Evolutionary conservation across 2,113 vertebrate genomes (phyloP), one percentile per base, ranked within the genome.

Genomic region (Brachypteracias leptosomus): DNA sequence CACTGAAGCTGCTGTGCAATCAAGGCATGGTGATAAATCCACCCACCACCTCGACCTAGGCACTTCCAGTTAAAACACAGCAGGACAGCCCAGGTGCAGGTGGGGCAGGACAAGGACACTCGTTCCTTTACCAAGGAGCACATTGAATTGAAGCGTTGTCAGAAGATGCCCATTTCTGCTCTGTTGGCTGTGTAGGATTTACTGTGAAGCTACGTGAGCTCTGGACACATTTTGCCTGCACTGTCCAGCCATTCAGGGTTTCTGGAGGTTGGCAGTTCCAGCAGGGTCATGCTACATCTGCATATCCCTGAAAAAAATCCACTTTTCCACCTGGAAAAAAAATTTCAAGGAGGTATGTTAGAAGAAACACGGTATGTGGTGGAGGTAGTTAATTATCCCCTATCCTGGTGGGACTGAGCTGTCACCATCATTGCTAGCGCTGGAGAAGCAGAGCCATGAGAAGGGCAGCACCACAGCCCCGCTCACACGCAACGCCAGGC

Each of bases 371-470:
- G 1, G 51, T 0, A 1, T 1, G 25, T 20, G 73, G 33, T 5
- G 25, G 42, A 52, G 65, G 49, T 31, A 16, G 66, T 66, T 54
- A 67, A 75, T 90, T 75, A 82, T 51, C 70, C 22, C 1, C 31
- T 1, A 10, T 33, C 54, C 66, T 54, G 0, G 25, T 3, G 85
- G 67, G 82, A 31, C 35, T 2, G 79, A 80, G 86, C 75, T 86
- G 75, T 63, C 80, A 47, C 46, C 1, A 0, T 31, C 81, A 33
- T 40, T 0, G 0, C 13, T 15, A 3, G 17, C 3, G 33, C 22
- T 63, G 82, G 66, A 61, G 85, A 47, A 82, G 85, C 72, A 21
- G 67, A 21, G 14, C 57, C 49, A 36, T 2, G 1, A 10, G 66
- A 38, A 79, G 62, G 33, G 89, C 79, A 70, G 31, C 0, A 4